Base-by-base conservation (phyloP, 1,140 invertebrate species). In the Drosophila orena region DNA sequence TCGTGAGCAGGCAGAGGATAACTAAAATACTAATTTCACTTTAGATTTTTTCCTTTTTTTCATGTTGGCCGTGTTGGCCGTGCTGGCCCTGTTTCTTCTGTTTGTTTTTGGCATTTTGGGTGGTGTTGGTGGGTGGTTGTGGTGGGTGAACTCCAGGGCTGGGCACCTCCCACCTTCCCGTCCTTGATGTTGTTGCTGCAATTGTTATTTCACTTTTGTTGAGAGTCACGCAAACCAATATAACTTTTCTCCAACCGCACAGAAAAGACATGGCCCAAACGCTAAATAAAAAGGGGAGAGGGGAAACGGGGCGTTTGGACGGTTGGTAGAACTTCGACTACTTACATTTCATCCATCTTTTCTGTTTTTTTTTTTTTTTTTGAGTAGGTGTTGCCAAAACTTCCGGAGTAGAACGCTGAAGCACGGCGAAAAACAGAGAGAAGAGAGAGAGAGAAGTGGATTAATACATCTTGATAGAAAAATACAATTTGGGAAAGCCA, bases 11-110 rank as follows among this genome's bases (percentile, higher is more conserved):
- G 77, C 76, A 73, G 76, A 80, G 85, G 84, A 84, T 90, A 89
- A 84, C 84, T 89, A 89, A 90, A 89, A 89, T 89, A 89, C 84
- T 90, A 90, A 89, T 90, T 89, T 89, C 80, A 89, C 80, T 89
- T 89, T 89, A 89, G 72, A 89, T 89, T 89, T 84, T 75, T 80
- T 89, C 80, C 57, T 47, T 66, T 81, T 79, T 79, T 69, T 65
- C 55, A 42, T 20, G 34, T 49, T 79, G 35, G 11, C 15, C 35
- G 27, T 46, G 34, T 12, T 34, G 2, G 56, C n/a, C n/a, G n/a
- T n/a, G n/a, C n/a, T n/a, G n/a, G 17, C 17, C 30, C 79, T 71
- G 79, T 64, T 88, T 81, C 78, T 77, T 77, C 58, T 88, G 79
- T 88, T 89, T 89, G 73, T 71, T 89, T 89, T 88, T 89, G 76